Percentiles rank a stretch among this genome's conserved stretches.
phyloP scores from a whole-genome alignment of 2,888 invertebrate species.

The Pheosia tremula region DNA sequence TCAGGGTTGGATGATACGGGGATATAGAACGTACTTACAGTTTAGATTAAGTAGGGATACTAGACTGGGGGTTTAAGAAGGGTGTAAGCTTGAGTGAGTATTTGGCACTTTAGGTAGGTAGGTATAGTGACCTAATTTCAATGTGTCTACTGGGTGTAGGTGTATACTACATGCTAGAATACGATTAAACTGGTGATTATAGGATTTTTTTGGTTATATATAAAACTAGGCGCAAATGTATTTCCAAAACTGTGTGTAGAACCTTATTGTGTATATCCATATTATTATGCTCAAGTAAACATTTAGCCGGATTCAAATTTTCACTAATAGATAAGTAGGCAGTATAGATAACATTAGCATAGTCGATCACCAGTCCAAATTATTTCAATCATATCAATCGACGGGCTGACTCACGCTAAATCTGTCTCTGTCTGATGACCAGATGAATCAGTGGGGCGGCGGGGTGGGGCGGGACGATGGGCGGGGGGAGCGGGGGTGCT shows the following conservation, averaged over 20 bases:
- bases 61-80: slow-evolving; percentile 10
- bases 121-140: not conserved
- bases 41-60: slow-evolving; percentile 2
- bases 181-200: not conserved
- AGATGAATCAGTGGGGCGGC: slow-evolving; percentile 55
- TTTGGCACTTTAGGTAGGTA: not conserved
- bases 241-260: too few species aligned
- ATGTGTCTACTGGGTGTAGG: not conserved
- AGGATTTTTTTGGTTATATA: too few species aligned
- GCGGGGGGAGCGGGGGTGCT: slow-evolving; percentile 38
- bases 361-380: not conserved
- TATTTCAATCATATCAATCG: slow-evolving; percentile 6
- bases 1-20: slow-evolving; percentile 30
- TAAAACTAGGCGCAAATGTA: too few species aligned
- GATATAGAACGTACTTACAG: slow-evolving; percentile 12
- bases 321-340: too few species aligned
- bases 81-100: not conserved
- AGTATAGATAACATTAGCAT: too few species aligned
- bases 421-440: slow-evolving; percentile 37
- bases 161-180: too few species aligned
- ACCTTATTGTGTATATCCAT: too few species aligned
- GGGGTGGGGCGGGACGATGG: slow-evolving; percentile 32
- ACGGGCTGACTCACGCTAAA: slow-evolving; percentile 4
- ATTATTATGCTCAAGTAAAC: too few species aligned
- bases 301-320: too few species aligned